phyloP scores from a whole-genome alignment of 1,140 invertebrate genomes.

The Aphelenchoides avenae region DNA sequence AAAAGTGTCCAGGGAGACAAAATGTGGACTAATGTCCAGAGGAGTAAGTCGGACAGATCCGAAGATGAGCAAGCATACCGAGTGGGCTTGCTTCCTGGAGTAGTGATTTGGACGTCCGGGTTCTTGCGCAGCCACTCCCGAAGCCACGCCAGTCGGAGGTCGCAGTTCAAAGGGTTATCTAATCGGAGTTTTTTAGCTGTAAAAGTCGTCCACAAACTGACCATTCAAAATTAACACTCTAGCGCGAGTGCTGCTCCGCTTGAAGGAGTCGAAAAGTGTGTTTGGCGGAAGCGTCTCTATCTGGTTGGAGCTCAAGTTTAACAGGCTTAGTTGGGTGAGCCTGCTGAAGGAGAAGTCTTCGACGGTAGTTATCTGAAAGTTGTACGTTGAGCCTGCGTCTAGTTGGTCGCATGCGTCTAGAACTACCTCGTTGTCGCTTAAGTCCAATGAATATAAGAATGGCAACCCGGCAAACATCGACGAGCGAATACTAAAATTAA shows the following conservation, averaged over 20 bases:
- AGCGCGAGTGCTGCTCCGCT: not conserved
- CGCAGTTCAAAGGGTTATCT: slow-evolving; percentile 10
- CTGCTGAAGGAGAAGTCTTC: slow-evolving; percentile 8
- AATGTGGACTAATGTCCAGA: not conserved
- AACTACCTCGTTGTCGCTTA: slow-evolving; percentile 7
- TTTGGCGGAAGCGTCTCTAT: slow-evolving; percentile 4
- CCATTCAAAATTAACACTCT: not conserved
- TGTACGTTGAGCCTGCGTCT: not conserved
- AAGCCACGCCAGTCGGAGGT: not conserved
- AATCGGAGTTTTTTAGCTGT: not conserved
- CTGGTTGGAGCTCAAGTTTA: slow-evolving; percentile 1
- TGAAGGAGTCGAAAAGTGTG: slow-evolving; percentile 1
- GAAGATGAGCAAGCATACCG: not conserved
- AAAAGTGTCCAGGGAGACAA: not conserved
- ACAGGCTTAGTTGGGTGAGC: not conserved
- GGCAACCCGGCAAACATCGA: slow-evolving; percentile 5
- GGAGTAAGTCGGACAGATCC: too few relatives aligned
- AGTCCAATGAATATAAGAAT: not conserved
- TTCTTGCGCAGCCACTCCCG: slow-evolving; percentile 4
- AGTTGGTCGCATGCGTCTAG: not conserved
- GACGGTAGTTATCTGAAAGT: slow-evolving; percentile 3
- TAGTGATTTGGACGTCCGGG: slow-evolving; percentile 7
- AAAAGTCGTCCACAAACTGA: not conserved
- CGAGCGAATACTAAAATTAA: too few relatives aligned
- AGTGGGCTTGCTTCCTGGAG: not conserved